Conservation (phyloP, 2,888 invertebrate genomes). For the Xestoiulus laeticollis region DNA sequence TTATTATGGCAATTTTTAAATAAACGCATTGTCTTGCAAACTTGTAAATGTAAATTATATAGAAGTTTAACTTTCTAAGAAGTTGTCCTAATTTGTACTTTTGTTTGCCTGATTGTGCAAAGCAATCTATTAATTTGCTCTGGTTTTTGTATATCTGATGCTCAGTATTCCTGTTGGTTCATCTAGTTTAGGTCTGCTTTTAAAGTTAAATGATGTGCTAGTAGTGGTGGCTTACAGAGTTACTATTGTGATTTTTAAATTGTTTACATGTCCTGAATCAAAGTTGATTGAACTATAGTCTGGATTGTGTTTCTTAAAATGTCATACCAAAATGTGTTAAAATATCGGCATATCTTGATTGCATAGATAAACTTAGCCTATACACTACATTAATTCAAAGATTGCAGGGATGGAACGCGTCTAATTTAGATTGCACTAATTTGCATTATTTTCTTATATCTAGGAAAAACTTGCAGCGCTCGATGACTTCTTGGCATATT, state of each 20-base stretch:
- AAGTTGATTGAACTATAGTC: neutral
- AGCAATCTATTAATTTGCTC: neutral
- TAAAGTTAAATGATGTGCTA: no score
- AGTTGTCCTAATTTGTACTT: no score
- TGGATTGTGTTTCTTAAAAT: neutral
- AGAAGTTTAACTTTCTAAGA: no score
- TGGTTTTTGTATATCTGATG: neutral
- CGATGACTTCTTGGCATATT: slow-evolving; percentile 21
- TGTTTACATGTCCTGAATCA: neutral
- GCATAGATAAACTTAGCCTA: no score
- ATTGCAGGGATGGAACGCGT: no score
- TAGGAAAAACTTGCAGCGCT: slow-evolving; percentile 24
- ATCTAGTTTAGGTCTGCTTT: no score
- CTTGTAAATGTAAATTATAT: no score
- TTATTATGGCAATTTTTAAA: no score
- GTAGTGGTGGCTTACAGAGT: no score
- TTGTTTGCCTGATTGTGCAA: neutral
- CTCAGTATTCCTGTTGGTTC: neutral
- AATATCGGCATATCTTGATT: neutral
- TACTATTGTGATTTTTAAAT: neutral
- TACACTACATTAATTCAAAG: no score
- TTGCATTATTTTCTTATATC: neutral
- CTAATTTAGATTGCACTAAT: neutral
- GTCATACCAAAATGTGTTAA: neutral
- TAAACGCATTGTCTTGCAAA: no score